A percentile compares a stretch with the other conserved stretches of the same genome.
Evolutionary conservation across 2,797 vertebrate species (phyloP).

Genomic region (Syngnathus rostellatus): DNA sequence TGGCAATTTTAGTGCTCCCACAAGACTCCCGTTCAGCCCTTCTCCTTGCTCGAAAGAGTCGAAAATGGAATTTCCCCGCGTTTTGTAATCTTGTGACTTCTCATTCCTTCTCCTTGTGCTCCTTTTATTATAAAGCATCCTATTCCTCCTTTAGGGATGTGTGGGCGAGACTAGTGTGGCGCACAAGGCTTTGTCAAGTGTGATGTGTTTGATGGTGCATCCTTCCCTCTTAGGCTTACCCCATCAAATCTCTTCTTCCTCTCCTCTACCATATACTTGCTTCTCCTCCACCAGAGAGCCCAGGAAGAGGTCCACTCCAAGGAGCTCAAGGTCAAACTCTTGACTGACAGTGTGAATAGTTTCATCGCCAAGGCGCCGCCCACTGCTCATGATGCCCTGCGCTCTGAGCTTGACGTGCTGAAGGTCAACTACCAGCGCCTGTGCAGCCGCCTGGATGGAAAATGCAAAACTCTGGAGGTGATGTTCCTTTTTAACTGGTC

Average conservation of each 20-base stretch:
- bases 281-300: slow-evolving; percentile 72
- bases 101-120: background rate
- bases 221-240: background rate
- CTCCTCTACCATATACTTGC: slow-evolving; percentile 3
- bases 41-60: slow-evolving; percentile 9
- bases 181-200: slow-evolving; percentile 35
- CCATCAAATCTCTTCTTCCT: slow-evolving; percentile 1
- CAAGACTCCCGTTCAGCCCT: slow-evolving; percentile 12
- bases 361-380: slow-evolving; percentile 89
- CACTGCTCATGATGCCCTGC: slow-evolving; percentile 85
- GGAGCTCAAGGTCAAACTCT: slow-evolving; percentile 89
- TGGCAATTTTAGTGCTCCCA: slow-evolving; percentile 9
- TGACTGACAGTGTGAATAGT: slow-evolving; percentile 87
- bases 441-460: slow-evolving; percentile 89
- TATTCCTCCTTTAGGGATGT: slow-evolving; percentile 8
- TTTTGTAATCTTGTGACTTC: background rate
- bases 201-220: slow-evolving; percentile 36
- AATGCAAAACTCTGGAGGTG: slow-evolving; percentile 92
- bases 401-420: slow-evolving; percentile 82
- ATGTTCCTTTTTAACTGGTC: background rate
- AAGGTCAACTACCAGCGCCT: slow-evolving; percentile 88
- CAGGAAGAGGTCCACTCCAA: slow-evolving; percentile 94
- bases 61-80: slow-evolving; percentile 41
- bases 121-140: background rate
- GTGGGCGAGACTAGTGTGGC: background rate